These are phyloP conservation scores for Myiotriccus ornatus DNA, from an alignment of 2,797 vertebrate genomes.

Conservation along the genomic window DNA sequence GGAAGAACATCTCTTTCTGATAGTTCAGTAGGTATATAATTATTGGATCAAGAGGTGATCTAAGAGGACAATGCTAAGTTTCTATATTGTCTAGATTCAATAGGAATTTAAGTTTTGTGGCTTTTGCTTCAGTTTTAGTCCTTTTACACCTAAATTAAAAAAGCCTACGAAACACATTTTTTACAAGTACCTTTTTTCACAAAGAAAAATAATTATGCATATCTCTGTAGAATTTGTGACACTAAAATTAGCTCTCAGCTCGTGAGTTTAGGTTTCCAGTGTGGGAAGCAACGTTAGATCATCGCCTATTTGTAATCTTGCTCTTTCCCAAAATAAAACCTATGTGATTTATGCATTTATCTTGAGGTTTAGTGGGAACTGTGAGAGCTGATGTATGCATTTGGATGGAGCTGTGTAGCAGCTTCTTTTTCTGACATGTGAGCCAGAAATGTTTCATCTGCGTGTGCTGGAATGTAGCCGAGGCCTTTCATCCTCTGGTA, in stretches of 20 bases:
- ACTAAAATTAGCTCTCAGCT: slow-evolving; percentile 35
- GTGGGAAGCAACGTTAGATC: slow-evolving; percentile 46
- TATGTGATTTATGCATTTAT: background rate
- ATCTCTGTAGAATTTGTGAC: background rate
- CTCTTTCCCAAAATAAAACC: slow-evolving; percentile 43
- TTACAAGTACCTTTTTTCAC: background rate
- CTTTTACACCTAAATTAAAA: background rate
- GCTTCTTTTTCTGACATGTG: background rate
- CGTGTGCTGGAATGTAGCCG: background rate
- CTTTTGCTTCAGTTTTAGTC: background rate
- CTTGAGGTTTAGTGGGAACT: background rate
- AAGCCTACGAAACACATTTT: background rate
- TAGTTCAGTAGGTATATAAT: background rate
- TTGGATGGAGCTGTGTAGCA: background rate
- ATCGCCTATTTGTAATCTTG: slow-evolving; percentile 26
- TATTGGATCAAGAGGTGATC: background rate
- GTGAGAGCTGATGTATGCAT: background rate
- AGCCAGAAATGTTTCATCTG: background rate
- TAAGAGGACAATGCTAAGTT: background rate
- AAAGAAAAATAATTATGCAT: background rate
- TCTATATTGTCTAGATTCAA: background rate
- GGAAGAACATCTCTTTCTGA: background rate
- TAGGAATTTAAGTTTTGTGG: background rate
- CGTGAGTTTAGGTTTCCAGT: slow-evolving; percentile 12
- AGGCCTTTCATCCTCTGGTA: background rate